Evolutionary conservation across 2,113 vertebrate species (phyloP).

Genomic region (Eublepharis macularius): DNA sequence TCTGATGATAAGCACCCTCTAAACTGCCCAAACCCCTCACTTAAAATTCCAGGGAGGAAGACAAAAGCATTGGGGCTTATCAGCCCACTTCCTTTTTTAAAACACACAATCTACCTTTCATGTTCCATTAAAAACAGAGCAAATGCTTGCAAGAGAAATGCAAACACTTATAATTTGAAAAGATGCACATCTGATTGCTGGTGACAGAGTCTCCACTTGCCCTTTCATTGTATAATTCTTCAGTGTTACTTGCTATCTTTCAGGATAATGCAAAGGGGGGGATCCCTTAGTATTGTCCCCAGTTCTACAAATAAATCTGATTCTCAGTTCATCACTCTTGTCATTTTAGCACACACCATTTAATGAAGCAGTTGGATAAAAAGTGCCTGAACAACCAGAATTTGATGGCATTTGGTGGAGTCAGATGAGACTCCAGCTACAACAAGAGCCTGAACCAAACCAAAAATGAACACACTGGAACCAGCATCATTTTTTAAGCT

Average conservation of each 20-base stretch:
- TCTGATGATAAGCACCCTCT: constrained; percentile 36
- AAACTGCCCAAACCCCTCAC: background rate
- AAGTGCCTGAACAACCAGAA: too few species aligned
- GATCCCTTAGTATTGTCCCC: background rate
- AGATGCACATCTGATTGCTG: background rate
- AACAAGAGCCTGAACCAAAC: background rate
- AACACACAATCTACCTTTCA: background rate
- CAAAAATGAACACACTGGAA: background rate
- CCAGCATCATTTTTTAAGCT: background rate
- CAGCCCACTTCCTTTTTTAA: constrained; percentile 7
- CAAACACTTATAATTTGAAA: background rate
- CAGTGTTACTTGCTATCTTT: background rate
- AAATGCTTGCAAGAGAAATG: background rate
- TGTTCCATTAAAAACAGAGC: background rate
- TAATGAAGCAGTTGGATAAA: background rate
- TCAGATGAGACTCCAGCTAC: background rate
- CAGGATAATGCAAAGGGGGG: background rate
- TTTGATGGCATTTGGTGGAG: too few species aligned
- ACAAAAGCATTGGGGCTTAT: background rate
- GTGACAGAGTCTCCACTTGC: too few species aligned
- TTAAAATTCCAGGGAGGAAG: constrained; percentile 51
- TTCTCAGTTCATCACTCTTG: background rate
- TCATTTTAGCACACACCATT: background rate
- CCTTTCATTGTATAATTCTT: background rate
- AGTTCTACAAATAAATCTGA: background rate